Base-by-base conservation (phyloP, 1,140 invertebrate genomes). In the Anastrepha ludens region DNA sequence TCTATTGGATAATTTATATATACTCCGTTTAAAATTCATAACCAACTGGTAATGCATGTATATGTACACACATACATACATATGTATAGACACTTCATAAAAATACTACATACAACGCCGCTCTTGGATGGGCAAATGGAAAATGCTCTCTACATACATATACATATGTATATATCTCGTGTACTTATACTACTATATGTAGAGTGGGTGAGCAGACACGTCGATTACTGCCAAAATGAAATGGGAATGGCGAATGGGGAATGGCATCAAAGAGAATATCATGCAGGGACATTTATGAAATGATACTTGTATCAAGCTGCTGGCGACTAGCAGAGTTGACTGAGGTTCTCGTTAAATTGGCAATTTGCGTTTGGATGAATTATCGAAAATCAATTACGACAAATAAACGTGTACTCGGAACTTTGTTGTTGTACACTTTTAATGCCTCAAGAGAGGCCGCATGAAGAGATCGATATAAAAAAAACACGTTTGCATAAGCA, bases 251-350 rank as follows among this genome's bases (percentile, higher is more conserved):
- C 20, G 62, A 64, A 64, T 64, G 62, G 62, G 62, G 20, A 64
- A 20, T 64, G 20, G 20, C 62, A 64, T 64, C 62, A 64, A 64
- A 64, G 62, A 64, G 62, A 20, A 64, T 64, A 64, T 64, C 62
- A 29, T 64, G 62, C 20, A 64, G 62, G n/a, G n/a, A 20, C n/a
- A 64, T 64, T 64, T 29, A 64, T 20, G n/a, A 8, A 64, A n/a
- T 7, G 17, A 62, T 62, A 20, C 60, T n/a, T 62, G 3, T n/a
- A 64, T 64, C 62, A 64, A 64, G 20, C n/a, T 20, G 62, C 20
- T 64, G 62, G 62, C n/a, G n/a, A 20, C 5, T 64, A 20, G 62
- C 20, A 20, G 62, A 64, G n/a, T 20, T 64, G 17, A n/a, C 17
- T n/a, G 60, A n/a, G 60, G 60, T n/a, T 62, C 62, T 64, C n/a